Conservation (phyloP, 2,888 invertebrate genomes). For the Campoletis raptor region DNA sequence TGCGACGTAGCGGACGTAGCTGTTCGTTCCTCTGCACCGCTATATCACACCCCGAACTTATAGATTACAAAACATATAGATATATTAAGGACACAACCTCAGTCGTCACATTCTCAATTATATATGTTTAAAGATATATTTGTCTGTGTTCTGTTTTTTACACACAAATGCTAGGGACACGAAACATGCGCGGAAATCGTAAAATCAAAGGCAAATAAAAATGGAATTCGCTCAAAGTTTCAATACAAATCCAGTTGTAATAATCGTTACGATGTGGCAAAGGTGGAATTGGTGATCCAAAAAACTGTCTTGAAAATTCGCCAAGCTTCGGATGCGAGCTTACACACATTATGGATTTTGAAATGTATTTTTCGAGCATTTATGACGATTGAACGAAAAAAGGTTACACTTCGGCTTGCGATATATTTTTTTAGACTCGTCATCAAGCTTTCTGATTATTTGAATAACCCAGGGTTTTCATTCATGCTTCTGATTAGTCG, state of each 20-base stretch:
- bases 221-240: neutral
- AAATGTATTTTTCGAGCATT: neutral
- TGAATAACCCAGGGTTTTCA: neutral
- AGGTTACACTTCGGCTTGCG: neutral
- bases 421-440: neutral
- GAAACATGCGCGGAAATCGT: slow-evolving; percentile 9
- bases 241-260: neutral
- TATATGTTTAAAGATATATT: neutral
- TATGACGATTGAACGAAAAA: neutral
- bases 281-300: neutral
- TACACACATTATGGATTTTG: neutral
- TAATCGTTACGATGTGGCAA: neutral
- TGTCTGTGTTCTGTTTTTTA: neutral
- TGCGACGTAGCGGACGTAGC: slow-evolving; percentile 76
- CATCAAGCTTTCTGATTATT: neutral
- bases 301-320: neutral
- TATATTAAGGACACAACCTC: neutral
- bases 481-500: neutral
- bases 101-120: slow-evolving; percentile 15
- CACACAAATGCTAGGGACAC: neutral
- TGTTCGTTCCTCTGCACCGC: slow-evolving; percentile 50
- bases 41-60: slow-evolving; percentile 53
- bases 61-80: slow-evolving; percentile 46
- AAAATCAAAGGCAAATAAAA: neutral
- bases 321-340: neutral